Evolutionary conservation across 2,113 vertebrate species (phyloP), one percentile per base, ranked within the genome.

Genomic region (Eulacestoma nigropectus): DNA sequence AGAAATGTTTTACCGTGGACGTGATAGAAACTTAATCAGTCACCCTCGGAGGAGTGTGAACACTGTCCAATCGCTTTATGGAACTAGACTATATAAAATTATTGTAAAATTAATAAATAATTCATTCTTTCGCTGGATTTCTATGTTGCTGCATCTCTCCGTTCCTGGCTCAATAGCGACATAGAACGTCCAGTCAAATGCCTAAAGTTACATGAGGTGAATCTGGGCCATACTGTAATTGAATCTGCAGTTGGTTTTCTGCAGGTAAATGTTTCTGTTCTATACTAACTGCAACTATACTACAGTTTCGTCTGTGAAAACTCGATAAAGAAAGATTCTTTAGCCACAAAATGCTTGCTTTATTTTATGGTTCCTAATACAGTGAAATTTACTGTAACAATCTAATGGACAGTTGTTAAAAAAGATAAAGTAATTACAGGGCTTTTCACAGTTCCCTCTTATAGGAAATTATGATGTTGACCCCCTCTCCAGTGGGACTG

Each of bases 361-460:
- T 93, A 60, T 85, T 90, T 90, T 84, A 60, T 87, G 55, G 47
- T 82, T 94, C 30, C 50, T 83, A 68, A 77, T 86, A 59, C 16
- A 70, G 64, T 90, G 59, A 84, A 87, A 77, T 87, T 95, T 90
- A 86, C 55, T 67, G 62, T 87, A 86, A 60, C 76, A 94, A 68
- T 91, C 35, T 81, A 68, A 80, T 67, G 47, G 83, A 70, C 55
- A 90, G 50, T 60, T 91, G 39, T 96, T 96, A 18, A 92, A 92
- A 92, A 64, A 87, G 37, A 46, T 75, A 74, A 91, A 82, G 62
- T 62, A 85, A 52, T 95, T 96, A 84, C 60, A 93, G 65, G 47
- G 46, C 47, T 86, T 94, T 92, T 91, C 67, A 95, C 60, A 56
- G 62, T 41, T 79, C 56, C 56, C 7, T 85, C 26, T 73, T 72